Evolutionary conservation across 2,888 invertebrate species (phyloP), one percentile per base, ranked within the genome.

Genomic region (Meghimatium bilineatum): DNA sequence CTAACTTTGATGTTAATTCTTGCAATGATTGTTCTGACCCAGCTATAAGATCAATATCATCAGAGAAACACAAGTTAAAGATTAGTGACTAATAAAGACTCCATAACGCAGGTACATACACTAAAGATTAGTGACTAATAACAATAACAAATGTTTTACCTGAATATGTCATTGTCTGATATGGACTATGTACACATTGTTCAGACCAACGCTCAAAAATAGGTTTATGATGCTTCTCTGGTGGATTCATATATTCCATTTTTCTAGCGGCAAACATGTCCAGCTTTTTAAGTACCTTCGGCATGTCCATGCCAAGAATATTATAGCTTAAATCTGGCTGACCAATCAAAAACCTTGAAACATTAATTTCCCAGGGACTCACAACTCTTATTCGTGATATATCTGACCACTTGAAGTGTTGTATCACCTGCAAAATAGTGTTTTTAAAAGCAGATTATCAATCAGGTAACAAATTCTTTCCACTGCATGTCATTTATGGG

Each of bases 311-410:
- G 29, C 79, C 36, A 29, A 75, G 71, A 29, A 83, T 71, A 20
- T 49, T 44, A 49, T 49, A 83, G 66, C 83, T 85, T 32, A 81
- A 34, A 52, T 85, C 85, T 49, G 83, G 75, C 29, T 83, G 77
- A 20, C 86, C 86, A 52, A 85, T 82, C 36, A 85, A 66, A 66
- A 75, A 85, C 60, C 74, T 76, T 29, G 81, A 82, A 20, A 86
- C 67, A 44, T 81, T 49, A 56, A 85, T 78, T 82, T 86, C 86
- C 86, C 86, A 86, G 0, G 56, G 85, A 32, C 85, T 86, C 38
- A 85, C 76, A 38, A 85, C 79, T 49, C 80, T 76, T 17, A 85
- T 75, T 29, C 86, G 72, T 0, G 86, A 83, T 34, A 86, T 66
- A 44, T 86, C 85, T 69, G 78, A 75, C 85, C 83, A 86, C 29